phyloP scores from a whole-genome alignment of 2,888 invertebrate species.

The Xestobium rufovillosum region DNA sequence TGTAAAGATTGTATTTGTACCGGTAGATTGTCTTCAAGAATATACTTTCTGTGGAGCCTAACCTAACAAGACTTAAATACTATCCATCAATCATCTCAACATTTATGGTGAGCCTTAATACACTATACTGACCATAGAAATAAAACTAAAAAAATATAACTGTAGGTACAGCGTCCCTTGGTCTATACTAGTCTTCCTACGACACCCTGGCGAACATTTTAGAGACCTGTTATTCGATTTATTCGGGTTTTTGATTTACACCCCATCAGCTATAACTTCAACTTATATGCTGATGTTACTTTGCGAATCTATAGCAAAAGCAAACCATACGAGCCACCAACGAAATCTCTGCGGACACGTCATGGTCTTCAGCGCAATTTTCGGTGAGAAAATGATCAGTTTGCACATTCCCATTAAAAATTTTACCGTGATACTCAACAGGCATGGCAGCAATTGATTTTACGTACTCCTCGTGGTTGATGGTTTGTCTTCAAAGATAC shows the following conservation, averaged over 20 bases:
- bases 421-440: slow-evolving; percentile 10
- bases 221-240: slow-evolving; percentile 46
- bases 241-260: slow-evolving; percentile 45
- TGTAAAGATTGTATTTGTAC: too few species aligned
- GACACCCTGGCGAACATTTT: slow-evolving; percentile 41
- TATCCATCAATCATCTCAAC: too few species aligned
- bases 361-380: slow-evolving; percentile 37
- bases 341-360: slow-evolving; percentile 34
- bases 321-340: slow-evolving; percentile 27
- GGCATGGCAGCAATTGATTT: slow-evolving; percentile 42
- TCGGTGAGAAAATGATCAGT: slow-evolving; percentile 30
- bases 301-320: slow-evolving; percentile 38
- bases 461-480: slow-evolving; percentile 43
- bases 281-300: slow-evolving; percentile 42
- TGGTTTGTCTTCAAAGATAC: slow-evolving; percentile 38
- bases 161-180: slow-evolving; percentile 35
- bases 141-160: too few species aligned
- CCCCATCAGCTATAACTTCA: slow-evolving; percentile 45
- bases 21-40: too few species aligned
- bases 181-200: slow-evolving; percentile 42
- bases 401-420: background rate
- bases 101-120: too few species aligned
- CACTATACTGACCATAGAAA: too few species aligned
- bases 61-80: too few species aligned
- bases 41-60: too few species aligned